phyloP scores from a whole-genome alignment of 2,888 invertebrate genomes.

The Rotaria sp. region DNA sequence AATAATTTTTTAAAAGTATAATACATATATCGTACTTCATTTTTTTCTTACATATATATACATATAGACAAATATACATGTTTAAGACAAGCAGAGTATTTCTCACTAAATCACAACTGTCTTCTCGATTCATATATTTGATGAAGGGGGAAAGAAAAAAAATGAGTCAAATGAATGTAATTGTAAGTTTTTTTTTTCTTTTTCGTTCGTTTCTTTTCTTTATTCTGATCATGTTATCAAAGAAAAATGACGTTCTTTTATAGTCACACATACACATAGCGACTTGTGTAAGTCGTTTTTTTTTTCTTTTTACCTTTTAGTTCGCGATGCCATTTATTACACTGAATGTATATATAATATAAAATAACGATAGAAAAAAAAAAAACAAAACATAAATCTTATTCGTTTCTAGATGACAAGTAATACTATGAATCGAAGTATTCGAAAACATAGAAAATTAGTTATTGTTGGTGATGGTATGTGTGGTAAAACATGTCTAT shows the following conservation, averaged over 20 bases:
- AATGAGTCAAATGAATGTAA: not conserved
- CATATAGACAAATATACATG: no score
- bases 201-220: not conserved
- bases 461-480: slow-evolving; percentile 36
- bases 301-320: not conserved
- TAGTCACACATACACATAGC: not conserved
- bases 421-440: not conserved
- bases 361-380: not conserved
- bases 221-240: not conserved
- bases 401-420: not conserved
- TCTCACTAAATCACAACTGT: no score
- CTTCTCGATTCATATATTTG: not conserved
- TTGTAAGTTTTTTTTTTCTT: not conserved
- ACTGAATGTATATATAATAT: not conserved
- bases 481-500: slow-evolving; percentile 36
- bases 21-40: no score
- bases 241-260: not conserved
- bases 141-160: not conserved
- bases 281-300: not conserved
- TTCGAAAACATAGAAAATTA: slow-evolving; percentile 24
- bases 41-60: no score
- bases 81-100: no score
- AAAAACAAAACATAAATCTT: not conserved
- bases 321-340: not conserved
- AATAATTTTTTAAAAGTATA: no score